phyloP scores from a whole-genome alignment of 2,797 vertebrate genomes.

The Bradypodion ventrale region DNA sequence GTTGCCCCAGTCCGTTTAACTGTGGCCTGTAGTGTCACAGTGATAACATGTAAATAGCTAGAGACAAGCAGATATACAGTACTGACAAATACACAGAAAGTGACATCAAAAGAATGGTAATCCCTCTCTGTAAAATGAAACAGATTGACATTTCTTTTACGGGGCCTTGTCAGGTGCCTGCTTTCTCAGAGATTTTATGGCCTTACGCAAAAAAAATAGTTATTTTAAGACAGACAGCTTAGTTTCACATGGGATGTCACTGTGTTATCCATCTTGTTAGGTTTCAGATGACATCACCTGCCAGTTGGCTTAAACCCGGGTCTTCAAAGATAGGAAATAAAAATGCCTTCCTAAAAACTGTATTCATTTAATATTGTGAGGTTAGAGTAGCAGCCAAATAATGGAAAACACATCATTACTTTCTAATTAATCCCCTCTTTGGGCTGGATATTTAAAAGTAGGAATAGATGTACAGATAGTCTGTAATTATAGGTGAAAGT shows the following conservation, averaged over 20 bases:
- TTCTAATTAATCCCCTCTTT: neutral
- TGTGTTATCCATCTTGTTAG: slow-evolving; percentile 13
- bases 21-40: neutral
- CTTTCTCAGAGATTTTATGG: fast-evolving
- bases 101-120: neutral
- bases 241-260: neutral
- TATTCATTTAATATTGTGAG: neutral
- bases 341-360: neutral
- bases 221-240: slow-evolving; percentile 46
- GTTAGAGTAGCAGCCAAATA: fast-evolving
- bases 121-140: neutral
- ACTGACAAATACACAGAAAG: neutral
- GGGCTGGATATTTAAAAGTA: neutral
- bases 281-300: slow-evolving; percentile 47
- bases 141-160: neutral
- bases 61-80: neutral
- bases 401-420: neutral
- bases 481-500: no score
- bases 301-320: neutral
- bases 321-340: slow-evolving; percentile 41
- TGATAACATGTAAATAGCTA: neutral
- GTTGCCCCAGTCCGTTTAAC: slow-evolving; percentile 1
- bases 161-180: neutral
- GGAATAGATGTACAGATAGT: no score
- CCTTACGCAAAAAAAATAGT: fast-evolving